These are phyloP conservation scores for Ctenosaura bakeri DNA, from an alignment of 2,797 vertebrate genomes.

Conservation along the genomic window DNA sequence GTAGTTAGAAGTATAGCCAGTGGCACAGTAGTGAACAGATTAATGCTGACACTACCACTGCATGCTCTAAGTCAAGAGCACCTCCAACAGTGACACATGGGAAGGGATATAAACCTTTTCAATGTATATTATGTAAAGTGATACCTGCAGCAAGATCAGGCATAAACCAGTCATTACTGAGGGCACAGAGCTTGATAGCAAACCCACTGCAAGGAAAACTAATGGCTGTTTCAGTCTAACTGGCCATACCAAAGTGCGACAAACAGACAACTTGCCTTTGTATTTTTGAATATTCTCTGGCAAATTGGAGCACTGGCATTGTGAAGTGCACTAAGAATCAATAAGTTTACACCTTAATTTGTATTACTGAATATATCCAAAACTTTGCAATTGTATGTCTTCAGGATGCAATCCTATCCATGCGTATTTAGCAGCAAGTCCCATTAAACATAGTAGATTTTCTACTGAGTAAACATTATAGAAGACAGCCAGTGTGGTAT, in stretches of 20 bases:
- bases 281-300: not conserved
- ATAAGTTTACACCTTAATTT: not conserved
- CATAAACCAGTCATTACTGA: not conserved
- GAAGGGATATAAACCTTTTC: not conserved
- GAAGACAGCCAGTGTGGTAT: too few species aligned
- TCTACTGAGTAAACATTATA: not conserved
- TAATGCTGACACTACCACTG: not conserved
- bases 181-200: not conserved
- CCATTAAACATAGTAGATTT: not conserved
- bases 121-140: not conserved
- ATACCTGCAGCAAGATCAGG: not conserved
- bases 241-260: not conserved
- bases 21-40: not conserved
- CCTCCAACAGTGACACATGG: not conserved
- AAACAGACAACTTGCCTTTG: not conserved
- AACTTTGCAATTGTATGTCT: not conserved
- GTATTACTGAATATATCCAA: not conserved
- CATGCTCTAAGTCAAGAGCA: not conserved
- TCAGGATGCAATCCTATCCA: not conserved
- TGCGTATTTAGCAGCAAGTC: not conserved
- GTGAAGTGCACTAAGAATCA: not conserved
- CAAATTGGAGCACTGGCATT: slow-evolving; percentile 2
- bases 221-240: not conserved
- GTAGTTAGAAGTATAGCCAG: not conserved
- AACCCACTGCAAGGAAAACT: not conserved